These are phyloP conservation scores for Diaperis boleti DNA, from an alignment of 2,888 invertebrate species.

Conservation along the genomic window DNA sequence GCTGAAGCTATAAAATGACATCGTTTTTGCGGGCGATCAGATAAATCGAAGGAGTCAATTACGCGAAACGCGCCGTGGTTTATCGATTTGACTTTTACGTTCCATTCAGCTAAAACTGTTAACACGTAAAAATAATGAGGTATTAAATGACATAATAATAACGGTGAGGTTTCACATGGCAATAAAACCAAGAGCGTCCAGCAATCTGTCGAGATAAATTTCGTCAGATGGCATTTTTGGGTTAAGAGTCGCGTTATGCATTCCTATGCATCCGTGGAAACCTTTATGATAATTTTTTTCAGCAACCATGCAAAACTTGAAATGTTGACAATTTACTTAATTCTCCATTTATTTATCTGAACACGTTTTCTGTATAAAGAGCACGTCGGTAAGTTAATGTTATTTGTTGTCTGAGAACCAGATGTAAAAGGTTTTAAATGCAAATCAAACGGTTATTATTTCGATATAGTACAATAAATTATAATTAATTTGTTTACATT, in stretches of 20 bases:
- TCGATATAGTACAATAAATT: conserved; percentile 39
- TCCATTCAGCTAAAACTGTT: conserved; percentile 7
- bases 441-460: conserved; percentile 42
- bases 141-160: conserved; percentile 22
- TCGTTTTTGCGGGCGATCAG: not conserved
- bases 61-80: not conserved
- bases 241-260: conserved; percentile 41
- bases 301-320: conserved; percentile 48
- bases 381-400: conserved; percentile 41
- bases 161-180: conserved; percentile 15
- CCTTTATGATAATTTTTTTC: conserved; percentile 51
- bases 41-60: conserved; percentile 3
- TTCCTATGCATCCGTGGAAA: conserved; percentile 42
- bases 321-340: conserved; percentile 51
- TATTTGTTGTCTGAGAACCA: conserved; percentile 43
- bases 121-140: conserved; percentile 14
- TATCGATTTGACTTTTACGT: conserved; percentile 1
- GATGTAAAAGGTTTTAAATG: conserved; percentile 39
- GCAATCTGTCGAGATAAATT: conserved; percentile 20
- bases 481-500: conserved; percentile 40
- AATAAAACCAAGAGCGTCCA: conserved; percentile 10
- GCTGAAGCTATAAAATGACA: not conserved
- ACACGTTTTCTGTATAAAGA: conserved; percentile 47
- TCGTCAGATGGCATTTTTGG: conserved; percentile 25
- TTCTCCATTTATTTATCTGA: conserved; percentile 48